Evolutionary conservation across 2,113 vertebrate genomes (phyloP), one percentile per base, ranked within the genome.

Genomic region (Bufo gargarizans): DNA sequence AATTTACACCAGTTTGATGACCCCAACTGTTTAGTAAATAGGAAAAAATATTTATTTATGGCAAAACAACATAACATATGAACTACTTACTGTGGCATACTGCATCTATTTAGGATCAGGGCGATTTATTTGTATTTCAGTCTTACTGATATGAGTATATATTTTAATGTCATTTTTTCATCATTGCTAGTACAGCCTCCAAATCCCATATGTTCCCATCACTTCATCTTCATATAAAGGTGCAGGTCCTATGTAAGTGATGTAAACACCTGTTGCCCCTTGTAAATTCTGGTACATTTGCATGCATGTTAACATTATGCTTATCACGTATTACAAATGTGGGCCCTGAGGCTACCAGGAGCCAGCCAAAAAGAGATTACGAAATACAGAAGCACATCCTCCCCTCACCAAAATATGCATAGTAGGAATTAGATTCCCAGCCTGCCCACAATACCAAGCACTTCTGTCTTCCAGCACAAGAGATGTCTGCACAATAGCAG

Each of bases 381-480:
- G 33, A 77, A 63, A 88, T 82, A 77, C 80, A 77, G 19, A 22
- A 84, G 79, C 43, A 65, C 11, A 77, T 67, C 71, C 59, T 82
- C 71, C 71, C 22, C n/a, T 65, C 77, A n/a, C 58, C 79, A 82
- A 84, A 82, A 59, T 88, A 72, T 83, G 55, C 87, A 88, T 81
- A 84, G 80, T 33, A 84, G 69, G 71, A 56, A 53, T 53, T n/a
- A 77, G 17, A 65, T 74, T 85, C 53, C 16, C 33, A 58, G 43
- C 49, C 33, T 74, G 43, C 49, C 76, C 76, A 80, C 77, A 86
- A 78, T 56, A 56, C 61, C 58, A 61, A n/a, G 74, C 47, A 33
- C 59, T 78, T 22, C 55, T 72, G 33, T 10, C 17, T 49, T 61
- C 19, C 53, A 85, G 53, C 33, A 61, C 77, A 47, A 20, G n/a